Evolutionary conservation across 2,797 vertebrate genomes (phyloP).

Genomic region (Coranthus polyacanthus): DNA sequence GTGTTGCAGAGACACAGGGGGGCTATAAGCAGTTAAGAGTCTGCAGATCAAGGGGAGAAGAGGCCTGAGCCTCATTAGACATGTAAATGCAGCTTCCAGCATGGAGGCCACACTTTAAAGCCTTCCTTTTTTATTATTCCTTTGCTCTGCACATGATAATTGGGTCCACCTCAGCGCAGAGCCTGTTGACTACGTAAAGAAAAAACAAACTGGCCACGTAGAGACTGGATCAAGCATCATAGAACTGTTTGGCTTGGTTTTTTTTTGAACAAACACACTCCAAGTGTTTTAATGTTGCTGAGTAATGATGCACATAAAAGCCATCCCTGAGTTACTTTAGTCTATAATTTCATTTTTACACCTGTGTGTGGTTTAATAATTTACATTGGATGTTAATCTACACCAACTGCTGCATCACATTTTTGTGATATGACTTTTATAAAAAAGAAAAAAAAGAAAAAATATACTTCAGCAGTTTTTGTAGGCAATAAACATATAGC

Average conservation of each 20-base stretch:
- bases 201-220: conserved; percentile 2
- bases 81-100: conserved; percentile 81
- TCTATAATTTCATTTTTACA: background rate
- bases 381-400: background rate
- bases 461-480: conserved; percentile 7
- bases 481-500: conserved; percentile 10
- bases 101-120: conserved; percentile 73
- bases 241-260: conserved; percentile 36
- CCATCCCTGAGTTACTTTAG: conserved; percentile 1
- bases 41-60: conserved; percentile 69
- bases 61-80: conserved; percentile 80
- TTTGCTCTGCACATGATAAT: conserved; percentile 75
- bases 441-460: conserved; percentile 3
- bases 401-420: conserved; percentile 1
- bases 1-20: conserved; percentile 61
- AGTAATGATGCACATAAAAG: conserved; percentile 36
- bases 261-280: conserved; percentile 22
- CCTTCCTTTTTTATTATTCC: conserved; percentile 79
- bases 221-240: conserved; percentile 26
- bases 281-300: conserved; percentile 31
- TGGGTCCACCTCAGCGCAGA: conserved; percentile 70
- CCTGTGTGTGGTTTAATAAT: conserved; percentile 35
- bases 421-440: conserved; percentile 1
- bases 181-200: conserved; percentile 59
- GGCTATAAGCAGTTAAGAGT: conserved; percentile 73